Conservation (phyloP, 2,888 invertebrate genomes). For the Aphidoletes aphidimyza region DNA sequence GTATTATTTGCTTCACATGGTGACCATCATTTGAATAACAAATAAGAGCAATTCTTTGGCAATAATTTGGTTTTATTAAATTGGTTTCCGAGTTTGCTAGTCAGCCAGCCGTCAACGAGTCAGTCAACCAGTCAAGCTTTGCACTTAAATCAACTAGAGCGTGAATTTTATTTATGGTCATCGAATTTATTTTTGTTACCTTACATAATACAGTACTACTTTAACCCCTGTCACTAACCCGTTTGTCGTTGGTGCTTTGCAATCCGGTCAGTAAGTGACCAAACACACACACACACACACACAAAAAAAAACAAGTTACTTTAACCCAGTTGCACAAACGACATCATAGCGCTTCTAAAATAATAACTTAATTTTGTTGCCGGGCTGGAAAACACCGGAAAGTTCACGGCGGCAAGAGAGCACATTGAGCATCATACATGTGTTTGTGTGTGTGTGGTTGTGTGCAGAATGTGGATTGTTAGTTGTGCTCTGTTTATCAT, state of each 20-base stretch:
- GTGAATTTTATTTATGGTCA: constrained; percentile 3
- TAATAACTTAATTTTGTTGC: background rate
- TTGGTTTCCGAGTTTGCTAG: background rate
- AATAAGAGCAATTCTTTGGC: constrained; percentile 7
- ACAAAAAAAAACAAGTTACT: background rate
- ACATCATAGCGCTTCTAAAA: background rate
- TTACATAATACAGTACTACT: too few relatives aligned
- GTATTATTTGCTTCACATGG: background rate
- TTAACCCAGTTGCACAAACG: constrained; percentile 20
- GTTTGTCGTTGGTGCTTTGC: too few relatives aligned
- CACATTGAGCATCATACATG: background rate
- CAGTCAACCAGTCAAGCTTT: too few relatives aligned
- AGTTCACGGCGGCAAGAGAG: background rate
- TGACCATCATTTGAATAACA: background rate
- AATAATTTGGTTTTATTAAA: constrained; percentile 25
- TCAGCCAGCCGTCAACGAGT: background rate
- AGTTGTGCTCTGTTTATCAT: background rate
- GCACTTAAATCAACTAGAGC: background rate
- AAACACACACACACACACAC: background rate
- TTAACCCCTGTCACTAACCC: background rate
- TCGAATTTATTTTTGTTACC: background rate
- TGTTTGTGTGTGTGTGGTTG: too few relatives aligned
- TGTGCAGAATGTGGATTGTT: background rate
- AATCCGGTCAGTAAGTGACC: background rate
- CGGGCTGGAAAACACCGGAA: background rate